Conservation (phyloP, 2,888 invertebrate species). For the Mesodorylaimus sp. region DNA sequence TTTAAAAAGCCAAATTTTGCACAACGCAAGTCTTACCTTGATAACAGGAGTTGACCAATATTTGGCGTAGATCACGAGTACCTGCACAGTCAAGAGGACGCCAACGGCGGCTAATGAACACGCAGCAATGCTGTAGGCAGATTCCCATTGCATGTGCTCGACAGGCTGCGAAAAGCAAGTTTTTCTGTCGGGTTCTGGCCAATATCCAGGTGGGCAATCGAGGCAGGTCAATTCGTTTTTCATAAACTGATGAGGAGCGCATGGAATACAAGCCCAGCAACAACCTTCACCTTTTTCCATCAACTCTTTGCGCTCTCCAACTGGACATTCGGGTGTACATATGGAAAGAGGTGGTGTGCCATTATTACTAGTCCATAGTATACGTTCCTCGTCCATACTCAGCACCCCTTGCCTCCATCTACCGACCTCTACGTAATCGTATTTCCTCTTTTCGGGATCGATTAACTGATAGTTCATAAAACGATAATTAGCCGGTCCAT, state of each 20-base stretch:
- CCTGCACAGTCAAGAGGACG: slow-evolving; percentile 41
- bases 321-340: slow-evolving; percentile 33
- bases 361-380: too few relatives aligned
- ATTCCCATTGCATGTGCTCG: slow-evolving; percentile 43
- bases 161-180: slow-evolving; percentile 42
- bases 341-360: too few relatives aligned
- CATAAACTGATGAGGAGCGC: slow-evolving; percentile 23
- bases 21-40: slow-evolving; percentile 36
- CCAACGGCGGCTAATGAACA: slow-evolving; percentile 42
- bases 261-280: slow-evolving; percentile 34
- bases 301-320: slow-evolving; percentile 33
- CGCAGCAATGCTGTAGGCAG: slow-evolving; percentile 48
- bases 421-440: slow-evolving; percentile 25
- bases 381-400: slow-evolving; percentile 9
- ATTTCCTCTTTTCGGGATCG: too few relatives aligned
- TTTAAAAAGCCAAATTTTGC: too few relatives aligned
- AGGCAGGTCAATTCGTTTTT: slow-evolving; percentile 22
- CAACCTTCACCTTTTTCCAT: slow-evolving; percentile 34
- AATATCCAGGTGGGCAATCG: slow-evolving; percentile 23
- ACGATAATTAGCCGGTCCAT: slow-evolving; percentile 36
- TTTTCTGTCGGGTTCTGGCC: slow-evolving; percentile 32
- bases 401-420: slow-evolving; percentile 24
- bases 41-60: slow-evolving; percentile 47
- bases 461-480: slow-evolving; percentile 38
- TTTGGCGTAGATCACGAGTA: slow-evolving; percentile 44